Base-by-base conservation (phyloP, 2,797 vertebrate genomes). In the Poecilia gillii region DNA sequence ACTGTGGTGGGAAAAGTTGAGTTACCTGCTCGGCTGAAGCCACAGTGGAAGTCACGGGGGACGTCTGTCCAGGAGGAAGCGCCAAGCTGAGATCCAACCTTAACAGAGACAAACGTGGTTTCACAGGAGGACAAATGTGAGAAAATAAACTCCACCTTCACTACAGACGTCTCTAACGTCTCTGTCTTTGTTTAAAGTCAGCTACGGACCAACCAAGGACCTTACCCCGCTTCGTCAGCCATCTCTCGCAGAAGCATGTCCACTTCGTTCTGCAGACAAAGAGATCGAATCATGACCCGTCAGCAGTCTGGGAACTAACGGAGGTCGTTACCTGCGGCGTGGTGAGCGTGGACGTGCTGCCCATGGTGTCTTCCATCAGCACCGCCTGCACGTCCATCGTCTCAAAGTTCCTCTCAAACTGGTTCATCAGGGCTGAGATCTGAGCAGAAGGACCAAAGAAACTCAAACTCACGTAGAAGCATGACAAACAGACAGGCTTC, bases 11-110 rank as follows among this genome's bases (percentile, higher is more conserved):
- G 28, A 28, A 16, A n/a, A 13, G 49, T 25, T 57, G 25, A 1
- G 25, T 4, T 59, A 59, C 57, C 28, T 59, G 12, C 57, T 31
- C 28, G 13, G n/a, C 57, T 16, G 57, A 59, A 28, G 57, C 57
- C 57, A 28, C 57, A 59, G 57, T 59, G 57, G n/a, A 59, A 14
- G 95, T 94, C 88, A 98, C 95, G 9, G 96, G 96, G 28, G 96
- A 94, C 0, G 95, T 97, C 91, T 97, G 96, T 49, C 97, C 96
- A 91, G 97, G 92, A 88, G 97, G 97, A 88, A 98, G 96, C 87
- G 97, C 96, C 96, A 97, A 94, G 90, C 96, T 97, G 85, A 98
- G 94, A 90, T 98, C 97, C 94, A 98, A 95, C 75, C 96, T 94
- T 41, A 45, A 46, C 12, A 79, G 4, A 13, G 7, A 18, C 33